These are phyloP conservation scores for Pseudococcus longispinus DNA, from an alignment of 2,888 invertebrate species.

Conservation along the genomic window DNA sequence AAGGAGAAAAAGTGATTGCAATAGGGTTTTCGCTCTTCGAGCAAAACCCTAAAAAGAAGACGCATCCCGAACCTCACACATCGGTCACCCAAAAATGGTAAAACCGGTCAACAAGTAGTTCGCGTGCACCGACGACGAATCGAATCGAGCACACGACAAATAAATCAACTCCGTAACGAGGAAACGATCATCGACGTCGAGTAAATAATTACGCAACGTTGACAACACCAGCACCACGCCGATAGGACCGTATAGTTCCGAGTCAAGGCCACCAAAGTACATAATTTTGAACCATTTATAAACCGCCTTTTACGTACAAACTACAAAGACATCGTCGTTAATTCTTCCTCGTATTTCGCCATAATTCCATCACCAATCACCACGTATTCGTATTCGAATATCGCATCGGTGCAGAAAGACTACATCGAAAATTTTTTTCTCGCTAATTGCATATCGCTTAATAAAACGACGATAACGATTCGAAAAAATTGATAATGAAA, in stretches of 20 bases:
- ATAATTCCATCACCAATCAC: background rate
- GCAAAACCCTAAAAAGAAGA: background rate
- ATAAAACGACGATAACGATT: background rate
- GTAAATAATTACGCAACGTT: slow-evolving; percentile 7
- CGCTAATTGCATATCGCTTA: background rate
- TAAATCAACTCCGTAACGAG: slow-evolving; percentile 16
- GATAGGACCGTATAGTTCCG: background rate
- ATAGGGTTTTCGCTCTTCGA: background rate
- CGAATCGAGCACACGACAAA: slow-evolving; percentile 10
- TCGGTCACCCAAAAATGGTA: slow-evolving; percentile 16
- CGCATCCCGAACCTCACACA: background rate
- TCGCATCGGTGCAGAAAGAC: background rate
- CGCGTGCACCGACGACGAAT: background rate
- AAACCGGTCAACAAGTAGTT: background rate
- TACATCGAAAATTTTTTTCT: background rate
- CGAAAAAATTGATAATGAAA: background rate
- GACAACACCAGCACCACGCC: background rate
- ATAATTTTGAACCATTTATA: slow-evolving; percentile 13
- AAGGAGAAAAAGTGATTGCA: no score
- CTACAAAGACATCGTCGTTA: background rate
- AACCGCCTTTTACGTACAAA: background rate
- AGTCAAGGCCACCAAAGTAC: background rate
- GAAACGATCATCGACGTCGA: slow-evolving; percentile 19
- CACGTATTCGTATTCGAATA: no score
- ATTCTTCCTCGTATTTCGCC: background rate